Evolutionary conservation across 2,888 invertebrate genomes (phyloP).

Genomic region (Agrotis puta): DNA sequence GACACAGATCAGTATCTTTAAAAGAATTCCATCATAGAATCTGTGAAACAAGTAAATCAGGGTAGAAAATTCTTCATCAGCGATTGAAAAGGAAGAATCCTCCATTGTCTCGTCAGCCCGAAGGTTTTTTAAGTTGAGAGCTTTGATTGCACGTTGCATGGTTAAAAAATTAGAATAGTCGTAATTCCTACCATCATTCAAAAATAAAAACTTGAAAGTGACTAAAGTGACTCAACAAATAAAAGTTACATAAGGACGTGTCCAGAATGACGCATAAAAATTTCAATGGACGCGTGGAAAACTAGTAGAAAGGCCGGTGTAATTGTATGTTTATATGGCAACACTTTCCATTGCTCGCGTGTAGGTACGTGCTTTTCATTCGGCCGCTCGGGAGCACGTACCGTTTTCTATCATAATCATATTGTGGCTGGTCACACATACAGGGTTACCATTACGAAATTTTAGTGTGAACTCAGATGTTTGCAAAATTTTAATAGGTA

Average conservation of each 20-base stretch:
- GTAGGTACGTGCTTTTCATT: constrained; percentile 59
- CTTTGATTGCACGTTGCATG: too few species aligned
- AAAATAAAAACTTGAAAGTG: constrained; percentile 10
- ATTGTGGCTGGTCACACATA: constrained; percentile 36
- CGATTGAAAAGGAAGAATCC: neutral
- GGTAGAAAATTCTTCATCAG: neutral
- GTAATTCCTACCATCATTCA: neutral
- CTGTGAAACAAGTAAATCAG: neutral
- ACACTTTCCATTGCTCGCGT: constrained; percentile 69
- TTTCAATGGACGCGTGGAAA: constrained; percentile 61
- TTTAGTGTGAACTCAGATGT: neutral
- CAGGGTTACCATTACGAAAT: neutral
- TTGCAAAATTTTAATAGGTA: too few species aligned
- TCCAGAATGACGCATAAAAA: constrained; percentile 49
- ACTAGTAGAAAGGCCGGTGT: constrained; percentile 69
- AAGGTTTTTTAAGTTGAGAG: neutral
- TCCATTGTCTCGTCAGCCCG: neutral
- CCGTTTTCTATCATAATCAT: constrained; percentile 55
- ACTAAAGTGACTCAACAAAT: constrained; percentile 11
- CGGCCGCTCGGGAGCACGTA: constrained; percentile 53
- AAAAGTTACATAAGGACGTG: constrained; percentile 46
- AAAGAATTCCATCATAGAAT: neutral
- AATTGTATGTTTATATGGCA: constrained; percentile 63
- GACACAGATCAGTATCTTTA: too few species aligned
- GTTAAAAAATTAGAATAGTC: too few species aligned